Percentiles rank a stretch among this genome's conserved stretches.
These are phyloP conservation scores for Catajapyx aquilonaris DNA, from an alignment of 1,140 invertebrate genomes.

Conservation along the genomic window DNA sequence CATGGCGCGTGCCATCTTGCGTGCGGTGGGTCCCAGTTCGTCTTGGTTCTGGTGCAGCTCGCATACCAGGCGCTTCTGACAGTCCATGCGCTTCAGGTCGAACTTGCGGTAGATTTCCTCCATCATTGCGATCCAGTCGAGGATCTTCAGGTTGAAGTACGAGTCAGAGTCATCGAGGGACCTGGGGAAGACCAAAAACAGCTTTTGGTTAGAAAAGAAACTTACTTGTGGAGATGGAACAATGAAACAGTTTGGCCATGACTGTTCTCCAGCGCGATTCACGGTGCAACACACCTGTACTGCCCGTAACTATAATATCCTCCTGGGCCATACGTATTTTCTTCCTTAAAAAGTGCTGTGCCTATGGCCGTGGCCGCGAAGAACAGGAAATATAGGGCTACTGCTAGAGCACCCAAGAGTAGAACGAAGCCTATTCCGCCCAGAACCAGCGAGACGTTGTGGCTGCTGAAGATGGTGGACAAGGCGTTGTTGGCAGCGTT, in stretches of 20 bases:
- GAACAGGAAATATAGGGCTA: neutral
- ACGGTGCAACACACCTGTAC: no score
- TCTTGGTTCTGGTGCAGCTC: constrained; percentile 14
- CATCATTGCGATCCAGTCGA: constrained; percentile 16
- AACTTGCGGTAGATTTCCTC: constrained; percentile 16
- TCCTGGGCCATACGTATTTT: no score
- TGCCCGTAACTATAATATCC: no score
- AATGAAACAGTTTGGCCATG: no score
- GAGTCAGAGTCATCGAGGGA: constrained; percentile 12
- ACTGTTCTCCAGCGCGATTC: no score
- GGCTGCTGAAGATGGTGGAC: neutral
- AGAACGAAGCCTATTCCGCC: neutral
- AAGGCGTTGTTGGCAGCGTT: neutral
- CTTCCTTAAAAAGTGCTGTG: no score
- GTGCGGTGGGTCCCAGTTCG: constrained; percentile 11
- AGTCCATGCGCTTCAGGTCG: constrained; percentile 13
- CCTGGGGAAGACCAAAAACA: constrained; percentile 9
- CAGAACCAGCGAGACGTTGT: neutral
- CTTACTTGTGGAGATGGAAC: no score
- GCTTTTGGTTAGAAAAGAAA: no score
- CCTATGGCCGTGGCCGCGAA: no score
- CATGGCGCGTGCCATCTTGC: constrained; percentile 11
- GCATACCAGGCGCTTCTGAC: constrained; percentile 15
- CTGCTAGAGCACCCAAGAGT: neutral
- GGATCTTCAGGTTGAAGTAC: constrained; percentile 13